phyloP scores from a whole-genome alignment of 2,888 invertebrate species.

The Linnaemya tessellans region DNA sequence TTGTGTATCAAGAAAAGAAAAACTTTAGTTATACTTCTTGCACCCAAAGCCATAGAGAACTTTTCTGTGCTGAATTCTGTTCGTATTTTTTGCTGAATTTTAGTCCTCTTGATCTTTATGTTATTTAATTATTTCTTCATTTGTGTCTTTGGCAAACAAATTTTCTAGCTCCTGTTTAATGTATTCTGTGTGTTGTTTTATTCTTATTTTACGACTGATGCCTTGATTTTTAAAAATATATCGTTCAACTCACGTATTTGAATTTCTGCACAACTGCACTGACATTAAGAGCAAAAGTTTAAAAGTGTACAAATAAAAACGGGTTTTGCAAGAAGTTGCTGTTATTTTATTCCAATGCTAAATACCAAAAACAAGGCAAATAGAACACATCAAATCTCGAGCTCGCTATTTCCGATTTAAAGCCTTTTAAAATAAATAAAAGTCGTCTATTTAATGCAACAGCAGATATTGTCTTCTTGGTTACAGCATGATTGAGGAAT shows the following conservation, averaged over 20 bases:
- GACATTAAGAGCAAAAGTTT: conserved; percentile 33
- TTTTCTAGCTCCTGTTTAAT: conserved; percentile 54
- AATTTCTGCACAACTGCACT: conserved; percentile 68
- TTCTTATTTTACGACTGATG: conserved; percentile 19
- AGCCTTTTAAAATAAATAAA: too few relatives aligned
- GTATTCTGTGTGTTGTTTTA: conserved; percentile 21
- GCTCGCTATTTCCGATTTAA: too few relatives aligned
- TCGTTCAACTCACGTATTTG: conserved; percentile 69
- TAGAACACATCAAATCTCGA: too few relatives aligned
- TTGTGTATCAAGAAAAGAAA: conserved; percentile 10
- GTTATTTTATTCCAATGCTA: conserved; percentile 11
- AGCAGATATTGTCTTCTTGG: too few relatives aligned
- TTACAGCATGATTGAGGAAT: too few relatives aligned
- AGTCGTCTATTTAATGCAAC: too few relatives aligned
- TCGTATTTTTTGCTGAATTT: conserved; percentile 46
- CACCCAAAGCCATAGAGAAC: conserved; percentile 10
- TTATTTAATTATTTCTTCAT: conserved; percentile 66
- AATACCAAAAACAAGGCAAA: too few relatives aligned
- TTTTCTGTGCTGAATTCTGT: background rate
- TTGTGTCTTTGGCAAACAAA: conserved; percentile 59
- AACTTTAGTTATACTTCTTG: conserved; percentile 19
- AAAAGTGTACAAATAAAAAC: background rate
- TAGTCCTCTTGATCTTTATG: conserved; percentile 62
- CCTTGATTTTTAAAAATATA: conserved; percentile 48
- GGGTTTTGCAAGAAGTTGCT: background rate